These are phyloP conservation scores for Actenoides hombroni DNA, from an alignment of 2,113 vertebrate species.

Conservation along the genomic window DNA sequence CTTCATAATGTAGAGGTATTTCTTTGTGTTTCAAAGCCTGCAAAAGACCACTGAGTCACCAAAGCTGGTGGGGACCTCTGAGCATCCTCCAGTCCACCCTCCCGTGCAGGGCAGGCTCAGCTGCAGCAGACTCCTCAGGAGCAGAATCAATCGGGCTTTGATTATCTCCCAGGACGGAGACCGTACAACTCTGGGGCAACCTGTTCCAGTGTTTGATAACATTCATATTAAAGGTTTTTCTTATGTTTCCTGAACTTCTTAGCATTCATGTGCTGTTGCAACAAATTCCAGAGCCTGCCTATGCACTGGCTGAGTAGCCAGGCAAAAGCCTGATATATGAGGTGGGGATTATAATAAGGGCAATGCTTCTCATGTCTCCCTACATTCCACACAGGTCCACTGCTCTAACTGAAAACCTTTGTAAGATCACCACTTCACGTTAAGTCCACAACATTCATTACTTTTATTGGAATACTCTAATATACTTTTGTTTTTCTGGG, in stretches of 20 bases:
- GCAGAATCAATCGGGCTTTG: neutral
- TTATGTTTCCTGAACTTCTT: neutral
- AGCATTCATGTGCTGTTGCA: neutral
- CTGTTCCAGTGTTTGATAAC: neutral
- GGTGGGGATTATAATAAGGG: too few relatives aligned
- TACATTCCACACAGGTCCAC: neutral
- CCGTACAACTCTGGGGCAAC: neutral
- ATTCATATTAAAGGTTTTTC: neutral
- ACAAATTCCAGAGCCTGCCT: neutral
- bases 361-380: neutral
- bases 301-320: neutral
- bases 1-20: neutral
- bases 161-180: neutral
- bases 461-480: neutral
- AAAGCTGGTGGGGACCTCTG: neutral
- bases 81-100: neutral
- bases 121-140: neutral
- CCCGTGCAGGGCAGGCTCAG: neutral
- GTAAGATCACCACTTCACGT: too few relatives aligned
- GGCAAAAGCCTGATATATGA: accelerated
- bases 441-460: neutral
- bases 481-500: neutral
- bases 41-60: neutral
- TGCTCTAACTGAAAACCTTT: neutral
- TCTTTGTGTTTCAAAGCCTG: neutral